These are phyloP conservation scores for Achatina immaculata DNA, from an alignment of 1,140 invertebrate genomes.

Conservation along the genomic window DNA sequence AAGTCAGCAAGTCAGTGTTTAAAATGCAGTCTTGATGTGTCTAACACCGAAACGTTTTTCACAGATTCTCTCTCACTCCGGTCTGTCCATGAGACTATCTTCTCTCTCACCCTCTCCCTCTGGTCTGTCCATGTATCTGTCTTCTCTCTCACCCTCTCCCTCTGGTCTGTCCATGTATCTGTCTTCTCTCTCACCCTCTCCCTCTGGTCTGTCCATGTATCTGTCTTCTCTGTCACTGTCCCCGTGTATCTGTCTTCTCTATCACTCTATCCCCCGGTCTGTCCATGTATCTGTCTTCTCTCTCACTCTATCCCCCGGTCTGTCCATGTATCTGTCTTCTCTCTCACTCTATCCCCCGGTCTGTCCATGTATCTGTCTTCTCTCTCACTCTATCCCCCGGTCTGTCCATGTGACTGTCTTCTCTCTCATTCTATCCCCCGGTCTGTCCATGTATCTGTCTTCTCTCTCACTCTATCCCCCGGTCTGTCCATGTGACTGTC, in stretches of 20 bases:
- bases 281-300: slow-evolving; percentile 25
- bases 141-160: not conserved
- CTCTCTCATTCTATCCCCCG: slow-evolving; percentile 4
- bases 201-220: not conserved
- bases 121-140: not conserved
- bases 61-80: not conserved
- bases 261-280: slow-evolving; percentile 5
- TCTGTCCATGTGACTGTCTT: slow-evolving; percentile 25
- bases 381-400: slow-evolving; percentile 7
- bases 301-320: not conserved
- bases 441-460: not conserved
- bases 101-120: not conserved
- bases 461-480: not conserved
- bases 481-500: not conserved
- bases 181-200: not conserved
- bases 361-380: slow-evolving; percentile 1
- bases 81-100: not conserved
- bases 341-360: slow-evolving; percentile 1
- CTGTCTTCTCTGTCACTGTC: not conserved
- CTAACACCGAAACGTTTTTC: too few species aligned
- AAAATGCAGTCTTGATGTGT: too few species aligned
- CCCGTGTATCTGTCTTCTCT: slow-evolving; percentile 20
- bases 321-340: not conserved
- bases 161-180: not conserved
- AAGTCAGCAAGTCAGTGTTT: too few species aligned